Percentiles rank a stretch among this genome's conserved stretches.
Conservation (phyloP, 35 echinoderm and acorn worm species). For the Ophioderma brevispina region DNA sequence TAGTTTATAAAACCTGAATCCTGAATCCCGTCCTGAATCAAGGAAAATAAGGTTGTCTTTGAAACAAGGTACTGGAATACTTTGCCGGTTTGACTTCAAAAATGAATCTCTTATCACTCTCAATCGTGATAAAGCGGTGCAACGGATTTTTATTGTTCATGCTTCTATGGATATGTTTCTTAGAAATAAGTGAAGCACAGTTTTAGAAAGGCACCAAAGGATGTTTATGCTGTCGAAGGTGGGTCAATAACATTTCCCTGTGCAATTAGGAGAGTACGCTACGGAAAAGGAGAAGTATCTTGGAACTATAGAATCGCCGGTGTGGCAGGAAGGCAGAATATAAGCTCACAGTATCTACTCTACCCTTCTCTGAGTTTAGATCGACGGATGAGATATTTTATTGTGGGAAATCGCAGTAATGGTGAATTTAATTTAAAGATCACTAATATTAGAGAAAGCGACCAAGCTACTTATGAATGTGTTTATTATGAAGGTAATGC, state of each 20-base stretch:
- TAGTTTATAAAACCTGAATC: too few relatives aligned
- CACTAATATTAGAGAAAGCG: neutral
- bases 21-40: too few relatives aligned
- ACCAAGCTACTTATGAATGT: constrained; percentile 1
- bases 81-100: too few relatives aligned
- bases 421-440: neutral
- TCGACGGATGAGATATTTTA: neutral
- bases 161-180: neutral
- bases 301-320: neutral
- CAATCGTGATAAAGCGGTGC: neutral
- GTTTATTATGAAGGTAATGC: neutral
- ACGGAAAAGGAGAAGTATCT: neutral
- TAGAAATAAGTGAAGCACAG: neutral
- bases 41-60: too few relatives aligned
- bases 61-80: too few relatives aligned
- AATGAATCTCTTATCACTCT: too few relatives aligned
- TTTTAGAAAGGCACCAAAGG: neutral
- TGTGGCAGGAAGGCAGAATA: neutral
- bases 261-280: neutral
- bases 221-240: neutral
- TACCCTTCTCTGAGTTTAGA: neutral
- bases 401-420: neutral
- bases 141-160: neutral
- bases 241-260: neutral
- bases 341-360: neutral